These are phyloP conservation scores for Todiramphus saurophagus DNA, from an alignment of 2,113 vertebrate species.

Conservation along the genomic window DNA sequence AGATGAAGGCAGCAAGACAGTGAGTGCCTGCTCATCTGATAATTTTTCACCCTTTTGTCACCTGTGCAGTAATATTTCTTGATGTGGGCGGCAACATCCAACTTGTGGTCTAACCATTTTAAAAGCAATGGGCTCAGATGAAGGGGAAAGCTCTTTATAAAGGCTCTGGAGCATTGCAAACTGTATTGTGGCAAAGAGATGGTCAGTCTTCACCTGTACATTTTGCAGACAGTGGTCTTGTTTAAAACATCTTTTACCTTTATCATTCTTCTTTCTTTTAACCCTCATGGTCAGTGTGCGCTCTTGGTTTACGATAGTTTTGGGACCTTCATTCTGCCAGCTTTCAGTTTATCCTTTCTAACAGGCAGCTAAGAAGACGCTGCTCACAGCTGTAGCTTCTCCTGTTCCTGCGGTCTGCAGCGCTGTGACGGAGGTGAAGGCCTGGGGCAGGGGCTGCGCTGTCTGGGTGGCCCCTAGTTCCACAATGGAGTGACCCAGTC, in stretches of 20 bases:
- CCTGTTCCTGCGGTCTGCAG: rapidly evolving
- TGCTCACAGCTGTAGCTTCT: background rate
- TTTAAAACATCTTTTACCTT: background rate
- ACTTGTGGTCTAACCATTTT: background rate
- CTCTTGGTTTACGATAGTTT: background rate
- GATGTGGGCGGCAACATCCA: background rate
- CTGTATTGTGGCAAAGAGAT: rapidly evolving
- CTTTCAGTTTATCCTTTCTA: background rate
- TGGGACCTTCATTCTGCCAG: background rate
- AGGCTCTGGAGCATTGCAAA: background rate
- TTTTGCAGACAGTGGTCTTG: background rate
- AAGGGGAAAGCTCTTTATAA: background rate
- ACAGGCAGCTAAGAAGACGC: rapidly evolving
- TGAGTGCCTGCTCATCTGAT: background rate
- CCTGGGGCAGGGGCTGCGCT: background rate
- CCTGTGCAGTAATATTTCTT: background rate
- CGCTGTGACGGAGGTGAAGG: background rate
- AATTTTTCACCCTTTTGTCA: background rate
- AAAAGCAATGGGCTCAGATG: background rate
- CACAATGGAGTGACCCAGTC: background rate
- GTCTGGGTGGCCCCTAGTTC: background rate
- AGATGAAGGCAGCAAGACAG: background rate
- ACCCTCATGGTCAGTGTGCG: background rate
- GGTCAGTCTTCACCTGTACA: background rate
- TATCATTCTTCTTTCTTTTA: background rate